Evolutionary conservation across 2,888 invertebrate species (phyloP).

Genomic region (Drosophila nr. perissopoda): DNA sequence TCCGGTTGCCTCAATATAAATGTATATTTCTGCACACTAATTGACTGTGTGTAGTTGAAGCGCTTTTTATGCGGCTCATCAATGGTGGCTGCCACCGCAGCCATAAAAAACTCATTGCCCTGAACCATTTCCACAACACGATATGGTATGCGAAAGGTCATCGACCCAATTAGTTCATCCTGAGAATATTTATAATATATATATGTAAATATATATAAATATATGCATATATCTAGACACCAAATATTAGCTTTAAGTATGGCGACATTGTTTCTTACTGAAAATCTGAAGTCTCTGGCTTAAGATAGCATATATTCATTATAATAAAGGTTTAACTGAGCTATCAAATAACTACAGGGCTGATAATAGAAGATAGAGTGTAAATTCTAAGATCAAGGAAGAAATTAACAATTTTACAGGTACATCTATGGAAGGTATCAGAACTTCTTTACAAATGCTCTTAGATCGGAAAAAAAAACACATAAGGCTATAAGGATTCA

Average conservation of each 20-base stretch:
- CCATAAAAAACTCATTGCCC: slow-evolving; percentile 81
- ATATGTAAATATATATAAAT: not conserved
- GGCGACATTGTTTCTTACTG: not conserved
- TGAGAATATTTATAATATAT: slow-evolving; percentile 22
- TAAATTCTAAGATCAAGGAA: not conserved
- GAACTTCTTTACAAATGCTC: not conserved
- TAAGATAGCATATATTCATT: too few species aligned
- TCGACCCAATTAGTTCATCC: slow-evolving; percentile 77
- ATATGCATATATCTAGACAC: too few species aligned
- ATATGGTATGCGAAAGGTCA: slow-evolving; percentile 80
- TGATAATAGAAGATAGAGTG: not conserved
- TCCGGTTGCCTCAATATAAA: slow-evolving; percentile 92
- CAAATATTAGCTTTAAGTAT: not conserved
- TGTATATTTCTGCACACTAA: slow-evolving; percentile 92
- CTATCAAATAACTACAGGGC: not conserved
- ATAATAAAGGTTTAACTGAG: not conserved
- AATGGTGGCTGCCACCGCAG: slow-evolving; percentile 83
- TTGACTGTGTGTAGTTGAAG: slow-evolving; percentile 92
- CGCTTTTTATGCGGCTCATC: slow-evolving; percentile 82
- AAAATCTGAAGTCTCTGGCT: not conserved
- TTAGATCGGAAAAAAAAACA: not conserved
- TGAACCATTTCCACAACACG: slow-evolving; percentile 77
- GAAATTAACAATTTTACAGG: not conserved
- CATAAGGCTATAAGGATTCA: not conserved
- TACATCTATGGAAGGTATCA: not conserved